A percentile compares a stretch with the other conserved stretches of the same genome.
phyloP scores from a whole-genome alignment of 92 coral and sea anemone species.

The Ricordea florida region DNA sequence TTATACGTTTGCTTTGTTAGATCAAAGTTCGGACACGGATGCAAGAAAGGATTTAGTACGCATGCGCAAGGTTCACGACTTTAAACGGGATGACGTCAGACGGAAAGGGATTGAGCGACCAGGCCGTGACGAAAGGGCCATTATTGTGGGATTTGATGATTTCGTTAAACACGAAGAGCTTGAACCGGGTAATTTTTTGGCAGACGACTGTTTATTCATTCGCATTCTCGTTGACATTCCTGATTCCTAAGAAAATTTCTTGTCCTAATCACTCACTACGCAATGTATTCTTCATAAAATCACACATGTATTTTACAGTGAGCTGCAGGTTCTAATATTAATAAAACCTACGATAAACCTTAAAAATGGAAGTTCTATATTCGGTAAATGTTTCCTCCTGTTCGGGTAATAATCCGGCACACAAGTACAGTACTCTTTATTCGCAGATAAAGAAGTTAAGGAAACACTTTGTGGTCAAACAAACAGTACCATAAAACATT shows the following conservation, averaged over 20 bases:
- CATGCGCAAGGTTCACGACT: constrained; percentile 90
- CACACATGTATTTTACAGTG: too few relatives aligned
- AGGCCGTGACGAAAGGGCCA: constrained; percentile 90
- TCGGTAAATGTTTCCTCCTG: too few relatives aligned
- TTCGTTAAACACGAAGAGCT: constrained; percentile 85
- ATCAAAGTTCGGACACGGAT: constrained; percentile 80
- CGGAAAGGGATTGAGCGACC: constrained; percentile 95
- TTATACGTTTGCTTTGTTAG: constrained; percentile 84
- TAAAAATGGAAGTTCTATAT: too few relatives aligned
- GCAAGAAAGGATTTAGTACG: constrained; percentile 87
- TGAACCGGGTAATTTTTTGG: constrained; percentile 70
- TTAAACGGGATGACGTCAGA: constrained; percentile 90
- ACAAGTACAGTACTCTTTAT: too few relatives aligned
- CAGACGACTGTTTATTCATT: constrained; percentile 77
- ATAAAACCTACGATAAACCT: too few relatives aligned
- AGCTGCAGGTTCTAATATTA: too few relatives aligned
- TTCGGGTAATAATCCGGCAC: too few relatives aligned
- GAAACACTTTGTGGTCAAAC: too few relatives aligned
- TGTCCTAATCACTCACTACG: neutral
- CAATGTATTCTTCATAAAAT: too few relatives aligned
- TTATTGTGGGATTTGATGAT: constrained; percentile 98
- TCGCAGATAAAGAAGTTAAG: too few relatives aligned
- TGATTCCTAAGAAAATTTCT: constrained; percentile 28
- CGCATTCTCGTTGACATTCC: constrained; percentile 82
- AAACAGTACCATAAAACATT: too few relatives aligned